Conservation (phyloP, 2,113 vertebrate genomes). For the Tapirus terrestris region DNA sequence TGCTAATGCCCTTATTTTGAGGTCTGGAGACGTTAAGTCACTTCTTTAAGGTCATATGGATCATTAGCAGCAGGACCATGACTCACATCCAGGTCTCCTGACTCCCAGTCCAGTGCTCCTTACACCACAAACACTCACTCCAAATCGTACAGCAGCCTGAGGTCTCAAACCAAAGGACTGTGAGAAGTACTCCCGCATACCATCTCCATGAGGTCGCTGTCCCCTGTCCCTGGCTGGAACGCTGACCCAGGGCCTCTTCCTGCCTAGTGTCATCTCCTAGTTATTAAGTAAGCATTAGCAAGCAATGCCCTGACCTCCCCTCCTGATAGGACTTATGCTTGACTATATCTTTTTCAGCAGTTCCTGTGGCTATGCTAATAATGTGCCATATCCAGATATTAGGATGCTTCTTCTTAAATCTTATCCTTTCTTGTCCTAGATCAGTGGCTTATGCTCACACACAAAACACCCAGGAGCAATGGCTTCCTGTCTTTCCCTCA, state of each 20-base stretch:
- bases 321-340: neutral
- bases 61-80: neutral
- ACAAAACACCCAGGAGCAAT: neutral
- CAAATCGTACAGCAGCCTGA: neutral
- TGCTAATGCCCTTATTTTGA: slow-evolving; percentile 22
- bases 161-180: neutral
- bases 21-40: neutral
- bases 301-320: neutral
- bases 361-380: neutral
- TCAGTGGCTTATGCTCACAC: neutral
- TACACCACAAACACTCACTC: neutral
- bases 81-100: neutral
- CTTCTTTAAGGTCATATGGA: neutral
- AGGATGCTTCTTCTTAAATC: neutral
- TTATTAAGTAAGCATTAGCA: neutral
- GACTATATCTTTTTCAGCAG: neutral
- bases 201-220: neutral
- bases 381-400: neutral
- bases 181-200: neutral
- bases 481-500: neutral
- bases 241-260: neutral
- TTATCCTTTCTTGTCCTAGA: neutral
- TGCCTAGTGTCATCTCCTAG: neutral
- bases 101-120: neutral
- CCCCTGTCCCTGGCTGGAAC: neutral